phyloP scores from a whole-genome alignment of 2,113 vertebrate genomes.

The Uropsilus gracilis region DNA sequence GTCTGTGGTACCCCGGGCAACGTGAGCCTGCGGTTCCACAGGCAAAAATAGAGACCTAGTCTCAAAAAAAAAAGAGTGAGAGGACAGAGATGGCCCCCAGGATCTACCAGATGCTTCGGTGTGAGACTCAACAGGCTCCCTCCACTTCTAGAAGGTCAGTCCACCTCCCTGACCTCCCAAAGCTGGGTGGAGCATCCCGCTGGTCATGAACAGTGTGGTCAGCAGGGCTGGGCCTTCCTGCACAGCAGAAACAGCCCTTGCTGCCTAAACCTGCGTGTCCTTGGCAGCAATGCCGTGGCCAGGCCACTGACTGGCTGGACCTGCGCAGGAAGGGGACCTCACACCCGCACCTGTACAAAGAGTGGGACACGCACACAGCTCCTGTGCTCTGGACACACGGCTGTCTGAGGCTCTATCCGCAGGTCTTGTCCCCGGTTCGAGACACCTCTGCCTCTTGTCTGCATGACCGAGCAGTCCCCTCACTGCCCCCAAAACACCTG shows the following conservation, averaged over 20 bases:
- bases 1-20: no score
- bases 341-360: background rate
- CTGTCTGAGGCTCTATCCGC: background rate
- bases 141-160: background rate
- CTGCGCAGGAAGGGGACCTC: no score
- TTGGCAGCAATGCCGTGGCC: no score
- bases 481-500: accelerated
- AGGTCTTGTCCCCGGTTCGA: background rate
- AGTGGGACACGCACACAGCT: background rate
- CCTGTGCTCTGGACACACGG: background rate
- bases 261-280: background rate
- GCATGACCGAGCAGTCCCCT: accelerated
- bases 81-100: background rate
- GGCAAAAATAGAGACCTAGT: no score
- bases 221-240: background rate
- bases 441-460: background rate
- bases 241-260: accelerated
- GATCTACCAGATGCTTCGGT: background rate
- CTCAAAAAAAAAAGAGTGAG: no score
- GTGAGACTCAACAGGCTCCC: background rate
- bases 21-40: no score
- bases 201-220: background rate
- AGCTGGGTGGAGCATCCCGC: accelerated
- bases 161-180: no score
- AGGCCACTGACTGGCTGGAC: no score